Evolutionary conservation across 2,888 invertebrate species (phyloP).

Genomic region (Junonia oenone): DNA sequence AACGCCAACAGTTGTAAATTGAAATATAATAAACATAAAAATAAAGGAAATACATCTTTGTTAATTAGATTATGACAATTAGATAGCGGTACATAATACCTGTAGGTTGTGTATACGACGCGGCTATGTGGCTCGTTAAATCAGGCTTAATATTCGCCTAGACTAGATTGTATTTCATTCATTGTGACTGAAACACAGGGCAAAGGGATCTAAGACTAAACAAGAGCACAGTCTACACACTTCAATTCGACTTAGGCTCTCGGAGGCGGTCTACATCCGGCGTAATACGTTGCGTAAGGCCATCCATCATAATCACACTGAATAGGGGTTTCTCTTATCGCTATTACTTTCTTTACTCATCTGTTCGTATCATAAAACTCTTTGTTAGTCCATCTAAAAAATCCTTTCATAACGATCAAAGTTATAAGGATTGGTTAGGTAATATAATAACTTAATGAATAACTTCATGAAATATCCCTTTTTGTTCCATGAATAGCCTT

Average conservation of each 20-base stretch:
- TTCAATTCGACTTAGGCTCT: neutral
- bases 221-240: neutral
- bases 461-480: neutral
- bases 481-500: neutral
- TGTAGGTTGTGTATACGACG: no score
- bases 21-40: no score
- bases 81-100: no score
- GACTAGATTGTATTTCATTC: no score
- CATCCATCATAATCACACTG: slow-evolving; percentile 18
- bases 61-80: no score
- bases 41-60: no score
- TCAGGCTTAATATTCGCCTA: no score
- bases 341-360: slow-evolving; percentile 13
- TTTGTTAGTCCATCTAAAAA: slow-evolving; percentile 20
- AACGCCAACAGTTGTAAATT: no score
- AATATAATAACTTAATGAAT: neutral
- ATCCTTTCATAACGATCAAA: slow-evolving; percentile 13
- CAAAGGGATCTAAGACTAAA: no score
- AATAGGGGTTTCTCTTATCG: slow-evolving; percentile 15
- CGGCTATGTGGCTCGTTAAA: neutral
- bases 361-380: slow-evolving; percentile 9
- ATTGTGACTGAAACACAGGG: no score
- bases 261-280: neutral
- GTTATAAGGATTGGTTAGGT: slow-evolving; percentile 12
- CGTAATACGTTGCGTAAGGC: slow-evolving; percentile 7